Evolutionary conservation across 2,888 invertebrate species (phyloP), one percentile per base, ranked within the genome.

Genomic region (Catotricha subobsoleta): DNA sequence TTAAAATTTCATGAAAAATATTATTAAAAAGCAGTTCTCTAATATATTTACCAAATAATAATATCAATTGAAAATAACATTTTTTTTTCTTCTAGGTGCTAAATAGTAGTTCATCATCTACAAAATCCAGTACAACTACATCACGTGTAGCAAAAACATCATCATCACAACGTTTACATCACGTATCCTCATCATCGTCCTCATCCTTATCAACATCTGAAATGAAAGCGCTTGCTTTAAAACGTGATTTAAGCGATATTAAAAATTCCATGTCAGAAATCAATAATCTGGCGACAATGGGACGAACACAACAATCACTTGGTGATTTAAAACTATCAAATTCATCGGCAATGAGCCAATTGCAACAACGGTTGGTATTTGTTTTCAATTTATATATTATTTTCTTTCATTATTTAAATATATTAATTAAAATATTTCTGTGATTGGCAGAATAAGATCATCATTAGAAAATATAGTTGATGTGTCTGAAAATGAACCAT

Each of bases 241-340:
- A 83, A 65, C 80, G 79, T 47, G 81, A 83, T 60, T 69, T 87
- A 48, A 58, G 49, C 47, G 61, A 60, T 48, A 59, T 63, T 41
- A 78, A 86, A 61, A 80, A 79, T 58, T 81, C 82, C 56, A 80
- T 87, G 62, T 79, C 81, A 46, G 84, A 86, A 67, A 84, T 30
- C 21, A 34, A 82, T 65, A 83, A 76, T 53, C 66, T 80, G 50
- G 58, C 58, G 40, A 15, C 45, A 20, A 50, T 55, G 49, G 55
- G 57, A 40, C 54, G 57, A n/a, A 25, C 40, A 9, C 33, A 37
- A 31, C 42, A 28, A 46, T 44, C 42, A 39, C 43, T 48, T 13
- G 47, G 44, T 8, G 49, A 49, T 19, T 30, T 49, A n/a, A 48
- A 46, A 40, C 36, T 47, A 25, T 43, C 48, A 27, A 48, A 46